phyloP scores from a whole-genome alignment of 2,113 vertebrate species.

The Seriola dumerili region DNA sequence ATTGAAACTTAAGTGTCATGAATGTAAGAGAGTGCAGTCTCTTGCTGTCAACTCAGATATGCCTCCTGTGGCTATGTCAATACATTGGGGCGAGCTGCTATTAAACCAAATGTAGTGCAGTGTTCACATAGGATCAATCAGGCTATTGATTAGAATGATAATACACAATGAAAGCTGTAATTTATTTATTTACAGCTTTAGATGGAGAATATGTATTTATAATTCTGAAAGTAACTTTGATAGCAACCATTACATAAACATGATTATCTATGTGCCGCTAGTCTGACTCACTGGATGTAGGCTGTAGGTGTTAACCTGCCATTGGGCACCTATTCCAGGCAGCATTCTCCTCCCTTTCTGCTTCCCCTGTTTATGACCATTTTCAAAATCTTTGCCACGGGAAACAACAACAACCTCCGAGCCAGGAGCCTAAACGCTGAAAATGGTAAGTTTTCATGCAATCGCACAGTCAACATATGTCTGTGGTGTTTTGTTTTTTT shows the following conservation, averaged over 20 bases:
- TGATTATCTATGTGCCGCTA: too few relatives aligned
- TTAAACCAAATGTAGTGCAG: constrained; percentile 22
- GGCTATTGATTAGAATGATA: constrained; percentile 26
- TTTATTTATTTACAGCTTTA: neutral
- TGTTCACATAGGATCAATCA: constrained; percentile 25
- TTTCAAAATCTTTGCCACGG: too few relatives aligned
- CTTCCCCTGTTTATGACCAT: too few relatives aligned
- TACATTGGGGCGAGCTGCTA: constrained; percentile 20
- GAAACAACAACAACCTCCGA: too few relatives aligned
- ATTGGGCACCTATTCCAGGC: too few relatives aligned
- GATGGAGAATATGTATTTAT: constrained; percentile 6
- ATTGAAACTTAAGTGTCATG: constrained; percentile 44
- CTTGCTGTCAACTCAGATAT: constrained; percentile 34
- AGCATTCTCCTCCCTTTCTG: too few relatives aligned
- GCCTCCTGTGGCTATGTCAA: constrained; percentile 31
- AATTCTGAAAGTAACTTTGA: constrained; percentile 11
- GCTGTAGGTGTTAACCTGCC: too few relatives aligned
- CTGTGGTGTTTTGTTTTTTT: too few relatives aligned
- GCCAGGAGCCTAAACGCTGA: too few relatives aligned
- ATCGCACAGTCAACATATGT: too few relatives aligned
- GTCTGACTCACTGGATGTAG: too few relatives aligned
- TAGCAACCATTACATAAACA: neutral
- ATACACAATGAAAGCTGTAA: constrained; percentile 6
- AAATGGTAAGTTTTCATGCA: too few relatives aligned
- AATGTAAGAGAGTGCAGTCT: constrained; percentile 10